phyloP scores from a whole-genome alignment of 2,888 invertebrate genomes.

The Portevinia maculata region DNA sequence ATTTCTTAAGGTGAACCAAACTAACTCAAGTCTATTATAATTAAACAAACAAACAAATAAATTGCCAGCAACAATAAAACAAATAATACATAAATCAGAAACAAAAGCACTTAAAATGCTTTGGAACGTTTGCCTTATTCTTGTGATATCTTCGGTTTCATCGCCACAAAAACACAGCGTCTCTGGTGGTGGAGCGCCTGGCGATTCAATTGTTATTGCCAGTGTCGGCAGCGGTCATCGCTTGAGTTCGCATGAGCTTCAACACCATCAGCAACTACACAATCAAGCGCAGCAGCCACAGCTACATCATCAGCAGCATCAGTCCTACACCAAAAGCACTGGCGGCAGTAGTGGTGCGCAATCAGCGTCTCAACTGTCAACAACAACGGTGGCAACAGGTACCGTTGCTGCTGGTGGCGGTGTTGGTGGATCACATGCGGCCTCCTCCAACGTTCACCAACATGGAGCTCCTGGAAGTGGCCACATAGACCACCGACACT shows the following conservation, averaged over 20 bases:
- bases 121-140: conserved; percentile 71
- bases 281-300: conserved; percentile 66
- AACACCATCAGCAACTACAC: conserved; percentile 75
- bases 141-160: conserved; percentile 76
- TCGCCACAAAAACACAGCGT: conserved; percentile 76
- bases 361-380: conserved; percentile 47
- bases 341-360: conserved; percentile 49
- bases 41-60: conserved; percentile 4
- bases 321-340: conserved; percentile 52
- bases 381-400: conserved; percentile 48
- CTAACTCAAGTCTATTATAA: conserved; percentile 27
- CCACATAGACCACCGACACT: conserved; percentile 80
- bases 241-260: conserved; percentile 65
- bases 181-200: conserved; percentile 77
- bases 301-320: conserved; percentile 64
- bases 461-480: conserved; percentile 77
- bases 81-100: conserved; percentile 28
- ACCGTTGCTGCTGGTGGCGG: conserved; percentile 69
- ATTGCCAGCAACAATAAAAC: conserved; percentile 34
- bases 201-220: conserved; percentile 76
- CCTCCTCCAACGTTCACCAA: conserved; percentile 72
- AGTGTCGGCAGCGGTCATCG: conserved; percentile 73
- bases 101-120: conserved; percentile 64
- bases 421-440: conserved; percentile 68
- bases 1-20: conserved; percentile 32